Evolutionary conservation across 23 tunicate species (phyloP), one percentile per base, ranked within the genome.

Genomic region (Aplidium turbinatum): DNA sequence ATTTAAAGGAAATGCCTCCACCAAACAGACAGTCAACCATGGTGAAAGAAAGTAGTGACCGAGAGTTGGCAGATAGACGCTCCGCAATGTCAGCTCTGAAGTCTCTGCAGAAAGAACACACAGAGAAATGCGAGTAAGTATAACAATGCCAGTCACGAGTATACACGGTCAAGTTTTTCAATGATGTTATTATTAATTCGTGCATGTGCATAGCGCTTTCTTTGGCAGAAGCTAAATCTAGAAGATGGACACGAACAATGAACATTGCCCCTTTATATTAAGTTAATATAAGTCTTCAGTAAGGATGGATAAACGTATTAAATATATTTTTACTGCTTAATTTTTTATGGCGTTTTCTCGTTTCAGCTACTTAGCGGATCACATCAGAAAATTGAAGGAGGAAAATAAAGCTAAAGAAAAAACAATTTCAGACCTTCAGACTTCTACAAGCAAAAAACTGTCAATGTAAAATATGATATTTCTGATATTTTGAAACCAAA

Each of bases 51-150:
- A n/a, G n/a, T n/a, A n/a, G n/a, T n/a, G n/a, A n/a, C 50, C 22
- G 72, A 26, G 56, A 30, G 31, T 19, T 42, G 45, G 27, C 52
- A 19, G 45, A 65, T 25, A 56, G 47, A 52, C 57, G 47, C 18
- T 77, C 90, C 30, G 83, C 90, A 4, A 35, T 84, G 64, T 68
- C 83, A 0, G 90, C 83, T 1, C 78, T 84, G 52, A 57, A 68
- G 35, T 31, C 83, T 30, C 20, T 84, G 51, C 90, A 84, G 42
- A 77, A 70, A 46, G 83, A 84, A 28, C 90, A 84, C 32, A 40
- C 66, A 2, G 77, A 81, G 33, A 84, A 84, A 47, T 84, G 83
- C 83, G 70, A 55, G 80, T 82, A 38, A 38, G 72, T 35, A n/a
- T n/a, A n/a, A n/a, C n/a, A n/a, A n/a, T n/a, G n/a, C n/a, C n/a